Percentiles rank a stretch among this genome's conserved stretches.
phyloP scores from a whole-genome alignment of 2,797 vertebrate genomes.

The Sebastes hubbsi region DNA sequence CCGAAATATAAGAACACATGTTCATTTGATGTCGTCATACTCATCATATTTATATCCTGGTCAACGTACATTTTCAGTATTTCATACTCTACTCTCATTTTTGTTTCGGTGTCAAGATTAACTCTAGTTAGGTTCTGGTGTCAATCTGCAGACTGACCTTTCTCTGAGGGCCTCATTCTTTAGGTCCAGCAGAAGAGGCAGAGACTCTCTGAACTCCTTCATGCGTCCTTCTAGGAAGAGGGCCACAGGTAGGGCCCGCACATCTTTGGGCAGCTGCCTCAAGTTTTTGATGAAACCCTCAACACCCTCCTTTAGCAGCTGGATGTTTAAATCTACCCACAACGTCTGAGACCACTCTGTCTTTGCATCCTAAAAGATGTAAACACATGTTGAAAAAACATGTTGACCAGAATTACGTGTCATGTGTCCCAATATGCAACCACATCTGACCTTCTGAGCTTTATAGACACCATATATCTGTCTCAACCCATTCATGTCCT shows the following conservation, averaged over 20 bases:
- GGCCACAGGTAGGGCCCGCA: conserved; percentile 83
- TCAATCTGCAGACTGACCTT: conserved; percentile 79
- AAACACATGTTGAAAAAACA: background rate
- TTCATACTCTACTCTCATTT: background rate
- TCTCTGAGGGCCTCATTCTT: conserved; percentile 94
- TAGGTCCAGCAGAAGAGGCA: conserved; percentile 92
- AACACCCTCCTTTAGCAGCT: conserved; percentile 90
- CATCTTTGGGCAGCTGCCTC: conserved; percentile 86
- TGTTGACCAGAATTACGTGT: background rate
- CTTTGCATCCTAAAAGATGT: conserved; percentile 85
- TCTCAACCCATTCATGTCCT: conserved; percentile 86
- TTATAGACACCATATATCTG: conserved; percentile 89
- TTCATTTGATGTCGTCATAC: background rate
- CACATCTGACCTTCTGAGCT: conserved; percentile 82
- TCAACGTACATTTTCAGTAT: background rate
- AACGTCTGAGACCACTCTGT: conserved; percentile 93
- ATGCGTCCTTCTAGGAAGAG: conserved; percentile 87
- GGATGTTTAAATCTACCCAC: conserved; percentile 92
- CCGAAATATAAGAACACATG: background rate
- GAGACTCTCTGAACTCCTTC: conserved; percentile 94
- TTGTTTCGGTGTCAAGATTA: background rate
- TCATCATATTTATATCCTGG: background rate
- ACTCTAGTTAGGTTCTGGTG: background rate
- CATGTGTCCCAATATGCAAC: background rate
- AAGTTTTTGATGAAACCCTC: conserved; percentile 87